Evolutionary conservation across 2,113 vertebrate genomes (phyloP).

Genomic region (Tilapia sparmanii): DNA sequence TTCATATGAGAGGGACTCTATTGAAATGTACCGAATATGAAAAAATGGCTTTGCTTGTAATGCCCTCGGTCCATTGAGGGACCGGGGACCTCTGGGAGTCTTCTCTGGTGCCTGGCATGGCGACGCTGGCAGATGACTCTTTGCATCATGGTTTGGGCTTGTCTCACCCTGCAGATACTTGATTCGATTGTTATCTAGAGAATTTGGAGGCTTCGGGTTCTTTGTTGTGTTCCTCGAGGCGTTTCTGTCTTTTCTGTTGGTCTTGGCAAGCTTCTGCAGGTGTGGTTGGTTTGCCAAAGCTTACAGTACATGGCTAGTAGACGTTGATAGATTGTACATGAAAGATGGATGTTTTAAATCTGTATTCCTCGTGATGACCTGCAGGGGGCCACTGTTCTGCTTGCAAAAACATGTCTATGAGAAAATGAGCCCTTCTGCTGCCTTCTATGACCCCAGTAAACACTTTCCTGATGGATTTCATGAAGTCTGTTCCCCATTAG

Average conservation of each 20-base stretch:
- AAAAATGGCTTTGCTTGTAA: accelerated
- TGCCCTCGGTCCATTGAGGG: not conserved
- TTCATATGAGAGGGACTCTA: not conserved
- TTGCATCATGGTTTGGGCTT: not conserved
- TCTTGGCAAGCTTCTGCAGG: not conserved
- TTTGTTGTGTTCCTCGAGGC: not conserved
- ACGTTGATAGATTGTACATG: not conserved
- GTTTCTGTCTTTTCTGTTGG: not conserved
- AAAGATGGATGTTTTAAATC: not conserved
- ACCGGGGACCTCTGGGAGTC: too few species aligned
- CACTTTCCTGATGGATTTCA: not conserved
- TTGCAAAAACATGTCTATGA: not conserved
- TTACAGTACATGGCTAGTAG: not conserved
- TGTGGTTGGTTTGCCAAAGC: not conserved
- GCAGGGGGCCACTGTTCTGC: not conserved
- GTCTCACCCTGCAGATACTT: not conserved
- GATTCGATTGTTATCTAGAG: not conserved
- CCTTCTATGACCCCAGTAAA: not conserved
- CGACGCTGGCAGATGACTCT: not conserved
- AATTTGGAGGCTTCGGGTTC: not conserved
- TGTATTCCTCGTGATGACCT: not conserved
- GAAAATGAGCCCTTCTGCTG: not conserved
- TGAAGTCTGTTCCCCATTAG: not conserved
- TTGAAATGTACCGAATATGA: not conserved
- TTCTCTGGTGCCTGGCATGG: not conserved